phyloP scores from a whole-genome alignment of 2,888 invertebrate genomes.

The Heliconius hortense region DNA sequence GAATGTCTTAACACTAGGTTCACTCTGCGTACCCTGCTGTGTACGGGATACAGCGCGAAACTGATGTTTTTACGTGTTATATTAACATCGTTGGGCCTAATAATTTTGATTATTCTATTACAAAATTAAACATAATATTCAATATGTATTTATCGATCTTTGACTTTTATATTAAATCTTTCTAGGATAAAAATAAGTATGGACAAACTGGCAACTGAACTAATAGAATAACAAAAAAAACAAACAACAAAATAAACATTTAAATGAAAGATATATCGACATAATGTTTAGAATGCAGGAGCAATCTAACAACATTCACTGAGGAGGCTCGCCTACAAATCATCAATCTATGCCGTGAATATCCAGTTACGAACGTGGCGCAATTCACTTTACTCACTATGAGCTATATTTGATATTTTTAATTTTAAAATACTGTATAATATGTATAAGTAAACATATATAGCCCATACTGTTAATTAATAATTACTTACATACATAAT shows the following conservation, averaged over 20 bases:
- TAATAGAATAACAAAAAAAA: neutral
- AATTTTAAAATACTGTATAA: neutral
- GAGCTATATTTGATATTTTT: neutral
- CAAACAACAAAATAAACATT: neutral
- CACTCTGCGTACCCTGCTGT: too few relatives aligned
- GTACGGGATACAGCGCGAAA: too few relatives aligned
- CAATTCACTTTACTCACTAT: conserved; percentile 18
- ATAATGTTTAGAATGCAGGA: conserved; percentile 14
- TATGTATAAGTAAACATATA: too few relatives aligned
- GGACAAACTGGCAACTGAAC: neutral
- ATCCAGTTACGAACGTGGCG: conserved; percentile 20
- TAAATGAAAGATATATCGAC: neutral
- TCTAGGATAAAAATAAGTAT: neutral
- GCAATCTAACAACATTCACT: conserved; percentile 35
- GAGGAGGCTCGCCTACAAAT: conserved; percentile 18
- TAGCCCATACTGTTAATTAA: neutral
- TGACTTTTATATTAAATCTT: neutral
- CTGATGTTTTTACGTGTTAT: too few relatives aligned
- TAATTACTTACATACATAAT: neutral
- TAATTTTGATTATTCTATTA: neutral
- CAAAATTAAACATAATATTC: neutral
- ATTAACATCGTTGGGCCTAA: too few relatives aligned
- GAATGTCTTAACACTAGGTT: too few relatives aligned
- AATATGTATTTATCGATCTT: too few relatives aligned
- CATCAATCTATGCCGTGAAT: conserved; percentile 29